Conservation (phyloP, 2,113 vertebrate genomes). For the Gymnogyps californianus region DNA sequence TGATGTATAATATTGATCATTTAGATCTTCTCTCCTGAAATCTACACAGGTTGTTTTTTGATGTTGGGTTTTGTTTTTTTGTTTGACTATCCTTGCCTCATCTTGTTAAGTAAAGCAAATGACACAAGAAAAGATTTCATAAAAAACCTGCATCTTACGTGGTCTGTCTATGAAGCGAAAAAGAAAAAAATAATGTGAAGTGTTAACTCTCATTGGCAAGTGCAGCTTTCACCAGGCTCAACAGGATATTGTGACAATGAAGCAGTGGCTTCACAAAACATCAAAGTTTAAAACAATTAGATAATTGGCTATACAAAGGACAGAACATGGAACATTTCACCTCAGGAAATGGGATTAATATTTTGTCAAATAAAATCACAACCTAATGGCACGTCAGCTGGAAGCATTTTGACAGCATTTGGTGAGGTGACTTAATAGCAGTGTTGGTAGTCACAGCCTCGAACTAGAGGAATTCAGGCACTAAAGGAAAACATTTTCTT, state of each 20-base stretch:
- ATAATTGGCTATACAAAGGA: background rate
- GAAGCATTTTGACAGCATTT: background rate
- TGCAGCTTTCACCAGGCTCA: background rate
- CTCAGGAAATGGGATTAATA: background rate
- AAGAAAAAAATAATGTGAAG: background rate
- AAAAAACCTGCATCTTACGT: background rate
- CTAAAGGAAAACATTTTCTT: background rate
- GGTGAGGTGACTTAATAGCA: background rate
- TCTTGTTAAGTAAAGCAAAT: background rate
- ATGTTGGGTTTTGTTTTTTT: background rate
- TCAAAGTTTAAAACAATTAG: background rate
- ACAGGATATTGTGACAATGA: background rate
- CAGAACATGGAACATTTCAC: background rate
- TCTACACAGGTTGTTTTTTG: background rate
- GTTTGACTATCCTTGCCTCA: background rate
- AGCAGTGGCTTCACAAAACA: background rate
- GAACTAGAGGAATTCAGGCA: background rate
- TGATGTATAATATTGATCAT: background rate
- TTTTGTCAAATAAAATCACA: background rate
- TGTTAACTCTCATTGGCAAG: background rate
- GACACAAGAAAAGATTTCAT: background rate
- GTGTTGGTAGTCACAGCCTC: background rate
- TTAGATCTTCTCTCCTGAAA: background rate
- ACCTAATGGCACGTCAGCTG: background rate
- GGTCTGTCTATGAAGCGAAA: background rate